Evolutionary conservation across 2,797 vertebrate genomes (phyloP), one percentile per base, ranked within the genome.

Genomic region (Premnoplex brunnescens): DNA sequence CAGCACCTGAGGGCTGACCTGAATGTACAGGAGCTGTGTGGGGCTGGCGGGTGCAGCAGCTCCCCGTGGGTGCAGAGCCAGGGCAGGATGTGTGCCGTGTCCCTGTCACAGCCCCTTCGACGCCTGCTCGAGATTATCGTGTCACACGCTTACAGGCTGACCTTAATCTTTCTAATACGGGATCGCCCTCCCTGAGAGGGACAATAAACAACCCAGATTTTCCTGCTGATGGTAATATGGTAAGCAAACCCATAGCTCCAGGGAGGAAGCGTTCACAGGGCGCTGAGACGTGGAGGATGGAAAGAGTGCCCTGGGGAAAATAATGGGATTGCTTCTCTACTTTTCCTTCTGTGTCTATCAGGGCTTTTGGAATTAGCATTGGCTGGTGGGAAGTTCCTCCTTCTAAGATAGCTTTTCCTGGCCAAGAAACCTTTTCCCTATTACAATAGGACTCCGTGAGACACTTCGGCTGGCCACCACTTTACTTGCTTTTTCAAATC

Each of bases 111-210:
- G 73, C 66, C 89, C 63, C n/a, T 8, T 6, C 0, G 72, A 39
- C 4, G 9, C 84, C 79, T 41, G 48, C 23, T 3, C 74, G 39
- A 14, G 93, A 94, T 97, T 74, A 94, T 32, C 2, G 9, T 4
- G 52, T 96, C 93, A 95, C 7, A 14, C 7, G 87, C 52, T 80
- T 41, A 1, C 51, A 26, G 84, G 56, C 64, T 95, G 95, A 88
- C 94, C 95, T 94, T 92, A 96, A 96, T 97, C 95, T 58, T 51
- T 32, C 72, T 87, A 91, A 95, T 95, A 28, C 24, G 4, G 81
- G 92, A 93, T 94, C 73, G 5, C 76, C 48, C 37, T 83, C 73
- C 66, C 88, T 2, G 58, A 74, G 88, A 86, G 88, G 85, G 83
- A 81, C 55, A 27, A 23, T 14, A 22, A 85, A 67, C 56, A 95